Percentiles rank a stretch among this genome's conserved stretches.
phyloP scores from a whole-genome alignment of 1,140 invertebrate genomes.

The Andrena cerasifolii region DNA sequence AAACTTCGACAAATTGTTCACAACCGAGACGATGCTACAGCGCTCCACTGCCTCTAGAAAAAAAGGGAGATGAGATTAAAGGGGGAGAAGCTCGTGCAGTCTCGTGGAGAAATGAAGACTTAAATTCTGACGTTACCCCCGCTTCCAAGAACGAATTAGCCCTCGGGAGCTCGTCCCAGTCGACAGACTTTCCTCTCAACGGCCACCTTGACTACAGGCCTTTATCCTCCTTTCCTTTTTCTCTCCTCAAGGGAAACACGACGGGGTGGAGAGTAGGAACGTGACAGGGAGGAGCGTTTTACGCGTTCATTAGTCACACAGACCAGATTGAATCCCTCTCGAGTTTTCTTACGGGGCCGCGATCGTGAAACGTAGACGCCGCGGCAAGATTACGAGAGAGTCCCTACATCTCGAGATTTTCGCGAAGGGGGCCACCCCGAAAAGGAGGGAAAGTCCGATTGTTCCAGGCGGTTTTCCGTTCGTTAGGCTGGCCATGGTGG shows the following conservation, averaged over 20 bases:
- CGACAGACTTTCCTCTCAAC: constrained; percentile 12
- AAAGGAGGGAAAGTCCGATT: constrained; percentile 38
- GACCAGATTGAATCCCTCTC: constrained; percentile 74
- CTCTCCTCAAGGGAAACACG: constrained; percentile 12
- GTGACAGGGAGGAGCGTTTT: constrained; percentile 66
- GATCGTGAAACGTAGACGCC: constrained; percentile 22
- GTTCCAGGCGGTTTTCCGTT: constrained; percentile 48
- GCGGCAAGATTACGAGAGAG: constrained; percentile 31
- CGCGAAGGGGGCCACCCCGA: constrained; percentile 12
- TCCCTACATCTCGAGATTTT: constrained; percentile 46
- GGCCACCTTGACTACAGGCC: background rate
- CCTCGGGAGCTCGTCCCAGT: background rate
- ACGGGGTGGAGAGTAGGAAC: constrained; percentile 12
- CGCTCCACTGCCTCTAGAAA: no score
- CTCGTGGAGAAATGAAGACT: constrained; percentile 3
- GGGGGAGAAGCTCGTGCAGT: background rate
- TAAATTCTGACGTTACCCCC: constrained; percentile 20
- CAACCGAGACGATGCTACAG: constrained; percentile 3
- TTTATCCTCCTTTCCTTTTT: background rate
- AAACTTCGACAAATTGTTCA: constrained; percentile 7
- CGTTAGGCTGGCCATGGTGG: constrained; percentile 35
- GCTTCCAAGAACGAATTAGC: constrained; percentile 28
- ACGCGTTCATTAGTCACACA: constrained; percentile 78
- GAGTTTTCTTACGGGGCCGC: constrained; percentile 43
- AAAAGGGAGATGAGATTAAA: background rate